Evolutionary conservation across 1,140 invertebrate species (phyloP), one percentile per base, ranked within the genome.

Genomic region (Saccostrea echinata): DNA sequence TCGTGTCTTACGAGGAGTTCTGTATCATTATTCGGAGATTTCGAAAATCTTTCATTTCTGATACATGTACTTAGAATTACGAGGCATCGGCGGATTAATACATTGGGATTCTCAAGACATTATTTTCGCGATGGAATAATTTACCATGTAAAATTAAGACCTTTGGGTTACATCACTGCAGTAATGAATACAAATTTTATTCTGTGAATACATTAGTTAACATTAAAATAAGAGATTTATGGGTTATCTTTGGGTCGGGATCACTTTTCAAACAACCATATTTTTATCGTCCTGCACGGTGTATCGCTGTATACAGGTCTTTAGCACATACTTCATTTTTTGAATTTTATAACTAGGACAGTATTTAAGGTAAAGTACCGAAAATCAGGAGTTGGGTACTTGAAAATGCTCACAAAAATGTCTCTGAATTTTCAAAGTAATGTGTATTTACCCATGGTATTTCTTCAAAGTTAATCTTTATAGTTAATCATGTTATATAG

Each of bases 171-270:
- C 68, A 76, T 76, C 68, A 76, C 68, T 30, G 11, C 68, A 27
- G 13, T 27, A 76, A 76, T 76, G 68, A 76, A 76, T 76, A 76
- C 68, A 76, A 76, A 76, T 76, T 76, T 76, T 76, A 76, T 76
- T 76, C 68, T 33, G 68, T 76, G 68, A 76, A 76, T 76, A 76
- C 68, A 76, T 76, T 76, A 76, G 68, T 30, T 33, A 27, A 30
- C 68, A 76, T 76, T 76, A 76, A 76, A 33, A 30, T 76, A 76
- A 33, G 68, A 76, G 68, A 76, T 76, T 76, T 76, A 76, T 30
- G 30, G 27, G 24, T 16, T 76, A 13, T 76, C 27, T 30, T 30
- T 27, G 68, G 27, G 68, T 3, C 9, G 27, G 24, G 68, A 76
- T 76, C 68, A 76, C 13, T 33, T 76, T 76, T 76, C 68, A 76